phyloP scores from a whole-genome alignment of 92 coral and sea anemone genomes.

The Umimayanthus kanabou region DNA sequence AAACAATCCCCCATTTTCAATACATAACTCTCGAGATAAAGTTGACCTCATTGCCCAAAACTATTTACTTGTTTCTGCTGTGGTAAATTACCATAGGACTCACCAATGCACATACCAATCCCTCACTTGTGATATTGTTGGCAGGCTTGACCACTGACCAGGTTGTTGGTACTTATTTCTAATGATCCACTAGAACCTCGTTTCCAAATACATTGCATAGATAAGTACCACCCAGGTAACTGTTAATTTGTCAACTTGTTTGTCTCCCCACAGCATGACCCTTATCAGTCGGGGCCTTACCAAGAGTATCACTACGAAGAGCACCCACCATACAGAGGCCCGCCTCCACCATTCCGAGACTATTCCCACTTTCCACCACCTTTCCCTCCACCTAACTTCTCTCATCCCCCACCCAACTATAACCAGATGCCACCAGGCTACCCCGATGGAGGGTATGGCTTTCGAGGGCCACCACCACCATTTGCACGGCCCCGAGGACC shows the following conservation, averaged over 20 bases:
- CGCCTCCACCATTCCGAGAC: slow-evolving; percentile 62
- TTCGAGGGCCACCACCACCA: slow-evolving; percentile 78
- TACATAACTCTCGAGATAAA: background rate
- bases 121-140: no score
- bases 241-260: background rate
- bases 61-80: background rate
- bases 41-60: no score
- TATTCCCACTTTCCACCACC: slow-evolving; percentile 74
- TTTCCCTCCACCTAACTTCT: slow-evolving; percentile 84
- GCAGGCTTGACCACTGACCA: no score
- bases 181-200: background rate
- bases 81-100: no score
- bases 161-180: no score
- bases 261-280: slow-evolving; percentile 26
- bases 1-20: no score
- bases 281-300: slow-evolving; percentile 42
- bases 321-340: slow-evolving; percentile 51
- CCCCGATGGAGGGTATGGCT: slow-evolving; percentile 64
- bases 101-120: no score
- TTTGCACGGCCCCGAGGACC: slow-evolving; percentile 63
- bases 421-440: slow-evolving; percentile 74
- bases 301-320: slow-evolving; percentile 55
- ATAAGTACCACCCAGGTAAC: background rate
- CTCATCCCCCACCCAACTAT: slow-evolving; percentile 85
- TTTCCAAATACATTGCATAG: background rate